A percentile compares a stretch with the other conserved stretches of the same genome.
Conservation (phyloP, 1,140 invertebrate genomes). For the Zaprionus ghesquierei region DNA sequence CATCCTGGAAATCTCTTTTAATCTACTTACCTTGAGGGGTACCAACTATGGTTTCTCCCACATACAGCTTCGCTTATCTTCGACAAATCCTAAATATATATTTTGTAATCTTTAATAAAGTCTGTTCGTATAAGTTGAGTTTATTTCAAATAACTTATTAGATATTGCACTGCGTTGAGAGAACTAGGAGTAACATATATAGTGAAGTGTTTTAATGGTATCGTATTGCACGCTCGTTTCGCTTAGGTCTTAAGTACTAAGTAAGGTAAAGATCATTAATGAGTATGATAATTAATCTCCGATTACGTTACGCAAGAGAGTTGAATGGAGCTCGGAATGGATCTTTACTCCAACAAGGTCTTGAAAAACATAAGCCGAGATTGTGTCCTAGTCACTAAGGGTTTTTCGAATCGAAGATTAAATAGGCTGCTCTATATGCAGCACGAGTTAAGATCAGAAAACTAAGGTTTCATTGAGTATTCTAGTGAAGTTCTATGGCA, state of each 20-base stretch:
- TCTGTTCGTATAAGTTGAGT: slow-evolving; percentile 5
- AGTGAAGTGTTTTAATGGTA: slow-evolving; percentile 39
- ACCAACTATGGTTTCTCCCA: too few relatives aligned
- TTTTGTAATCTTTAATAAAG: too few relatives aligned
- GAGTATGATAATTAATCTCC: slow-evolving; percentile 8
- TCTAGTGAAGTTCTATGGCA: slow-evolving; percentile 72
- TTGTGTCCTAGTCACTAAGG: neutral
- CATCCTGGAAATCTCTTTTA: too few relatives aligned
- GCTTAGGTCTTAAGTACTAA: slow-evolving; percentile 38
- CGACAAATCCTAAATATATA: too few relatives aligned
- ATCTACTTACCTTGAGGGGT: too few relatives aligned
- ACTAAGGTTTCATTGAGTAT: slow-evolving; percentile 29
- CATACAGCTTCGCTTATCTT: too few relatives aligned
- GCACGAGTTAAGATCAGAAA: slow-evolving; percentile 11
- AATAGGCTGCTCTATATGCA: neutral
- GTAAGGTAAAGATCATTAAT: slow-evolving; percentile 9
- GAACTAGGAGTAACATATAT: slow-evolving; percentile 29
- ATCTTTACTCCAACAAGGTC: neutral
- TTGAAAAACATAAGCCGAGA: slow-evolving; percentile 78
- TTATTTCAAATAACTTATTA: slow-evolving; percentile 46
- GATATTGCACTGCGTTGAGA: slow-evolving; percentile 68
- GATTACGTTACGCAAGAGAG: slow-evolving; percentile 80
- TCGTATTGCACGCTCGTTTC: slow-evolving; percentile 63
- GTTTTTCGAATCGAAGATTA: neutral
- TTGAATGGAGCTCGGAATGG: slow-evolving; percentile 9